Evolutionary conservation across 2,888 invertebrate species (phyloP), one percentile per base, ranked within the genome.

Genomic region (Gisinianus flammeolus): DNA sequence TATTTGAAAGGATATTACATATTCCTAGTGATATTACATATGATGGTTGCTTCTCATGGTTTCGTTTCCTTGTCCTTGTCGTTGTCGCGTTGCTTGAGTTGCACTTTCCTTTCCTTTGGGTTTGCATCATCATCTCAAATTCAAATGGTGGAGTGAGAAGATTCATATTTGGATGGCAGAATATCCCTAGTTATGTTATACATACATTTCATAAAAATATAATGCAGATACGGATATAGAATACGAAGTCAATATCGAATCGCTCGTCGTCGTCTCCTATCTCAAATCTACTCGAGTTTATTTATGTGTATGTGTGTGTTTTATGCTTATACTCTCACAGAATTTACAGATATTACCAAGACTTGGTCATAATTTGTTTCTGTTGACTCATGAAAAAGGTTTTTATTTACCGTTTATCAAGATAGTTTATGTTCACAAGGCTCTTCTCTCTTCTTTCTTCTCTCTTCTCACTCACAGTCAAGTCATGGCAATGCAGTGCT

Each of bases 311-410:
- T 35, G 35, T 35, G 12, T 35, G 5, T 35, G 6, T 44, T 1
- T 19, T 16, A 6, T 44, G 44, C 44, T 16, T 44, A 44, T 16
- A 44, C 19, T 44, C 19, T 19, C 44, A 44, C 44, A 44, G 44
- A 16, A 19, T 44, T 44, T 16, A 16, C 19, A 44, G 44, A 16
- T 44, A 44, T 44, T 44, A 44, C 44, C 44, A 44, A 12, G 44
- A 8, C 44, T 44, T 19, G 16, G 44, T 44, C 44, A 44, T 44
- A 44, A 44, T 44, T 52, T 52, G 22, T 64, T 64, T 64, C 64
- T 70, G 70, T 70, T 70, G 70, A 70, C 70, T 52, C 30, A 70
- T 28, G 52, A 54, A 70, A 54, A 70, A 16, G 52, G 54, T 70
- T 54, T 70, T 70, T 16, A 70, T 70, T 70, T 70, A 70, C 70